These are phyloP conservation scores for Bubo bubo DNA, from an alignment of 2,113 vertebrate genomes.

Conservation along the genomic window DNA sequence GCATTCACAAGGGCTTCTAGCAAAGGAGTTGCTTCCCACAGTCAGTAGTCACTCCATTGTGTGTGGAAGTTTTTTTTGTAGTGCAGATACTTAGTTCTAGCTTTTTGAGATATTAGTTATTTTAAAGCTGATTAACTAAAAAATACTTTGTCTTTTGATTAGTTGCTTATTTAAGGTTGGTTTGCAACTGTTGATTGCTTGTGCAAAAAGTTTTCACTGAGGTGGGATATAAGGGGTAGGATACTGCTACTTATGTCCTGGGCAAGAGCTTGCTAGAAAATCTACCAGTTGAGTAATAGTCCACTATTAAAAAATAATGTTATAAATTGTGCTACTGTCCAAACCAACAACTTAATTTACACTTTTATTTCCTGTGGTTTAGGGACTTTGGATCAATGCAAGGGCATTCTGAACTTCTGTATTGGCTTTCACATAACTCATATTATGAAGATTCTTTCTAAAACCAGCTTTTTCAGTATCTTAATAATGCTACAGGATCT, in stretches of 20 bases:
- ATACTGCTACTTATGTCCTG: neutral
- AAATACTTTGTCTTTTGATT: neutral
- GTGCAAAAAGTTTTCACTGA: neutral
- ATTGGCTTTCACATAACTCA: neutral
- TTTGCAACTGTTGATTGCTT: neutral
- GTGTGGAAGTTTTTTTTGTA: neutral
- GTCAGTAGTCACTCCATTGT: neutral
- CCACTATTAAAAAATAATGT: neutral
- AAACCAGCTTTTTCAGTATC: neutral
- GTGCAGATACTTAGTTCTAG: neutral
- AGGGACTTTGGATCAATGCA: neutral
- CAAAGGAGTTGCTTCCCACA: neutral
- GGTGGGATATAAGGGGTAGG: neutral
- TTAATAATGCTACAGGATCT: neutral
- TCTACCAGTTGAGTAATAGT: neutral
- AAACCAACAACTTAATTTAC: neutral
- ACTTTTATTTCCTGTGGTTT: neutral
- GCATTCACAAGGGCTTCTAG: neutral
- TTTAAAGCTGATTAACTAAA: neutral
- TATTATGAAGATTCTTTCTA: neutral
- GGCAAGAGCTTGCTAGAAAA: neutral
- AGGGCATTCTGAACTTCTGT: neutral
- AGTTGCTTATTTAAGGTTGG: neutral
- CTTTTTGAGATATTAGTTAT: neutral
- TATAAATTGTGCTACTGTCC: neutral